Base-by-base conservation (phyloP, 2,113 vertebrate species). In the Nycticebus coucang region DNA sequence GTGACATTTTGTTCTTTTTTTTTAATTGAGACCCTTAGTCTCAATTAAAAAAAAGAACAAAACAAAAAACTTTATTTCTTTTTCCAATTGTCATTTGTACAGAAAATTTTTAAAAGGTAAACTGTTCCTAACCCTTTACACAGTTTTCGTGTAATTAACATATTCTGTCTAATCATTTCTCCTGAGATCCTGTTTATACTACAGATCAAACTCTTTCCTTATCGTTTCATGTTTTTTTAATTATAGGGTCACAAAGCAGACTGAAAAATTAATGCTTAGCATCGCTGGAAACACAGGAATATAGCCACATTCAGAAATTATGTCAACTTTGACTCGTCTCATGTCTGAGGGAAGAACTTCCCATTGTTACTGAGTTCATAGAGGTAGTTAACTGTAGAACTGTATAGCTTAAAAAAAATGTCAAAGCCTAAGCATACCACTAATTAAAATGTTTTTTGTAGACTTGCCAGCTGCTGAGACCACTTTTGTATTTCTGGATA, bases 401-500 rank as follows among this genome's bases (percentile, higher is more conserved):
- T 89, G 30, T 69, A 7, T n/a, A 78, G 93, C 5, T 74, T 26
- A 82, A 60, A 78, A 62, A 84, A 69, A 75, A 71, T n/a, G 45
- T 59, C 45, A 75, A 87, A 75, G 62, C 35, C 55, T 93, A 83
- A 75, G 64, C 41, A 82, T 86, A 66, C 1, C 22, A 89, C 4
- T 75, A 59, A 95, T 84, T 90, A 64, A 64, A 74, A 94, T 87
- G 41, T 33, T 94, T 21, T 93, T 91, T 80, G 91, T 7, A 89
- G n/a, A 83, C 45, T 77, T 19, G 2, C 66, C 37, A 60, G 50
- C 45, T 75, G 22, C 62, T 53, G 53, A 84, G 77, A 37, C 2
- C 37, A 18, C 55, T 83, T 62, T 18, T 14, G 45, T 84, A 71
- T 85, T 93, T 55, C 41, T 45, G 66, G 30, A 28, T 50, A 8